phyloP scores from a whole-genome alignment of 2,113 vertebrate species.

The Rhadina sibilatrix region DNA sequence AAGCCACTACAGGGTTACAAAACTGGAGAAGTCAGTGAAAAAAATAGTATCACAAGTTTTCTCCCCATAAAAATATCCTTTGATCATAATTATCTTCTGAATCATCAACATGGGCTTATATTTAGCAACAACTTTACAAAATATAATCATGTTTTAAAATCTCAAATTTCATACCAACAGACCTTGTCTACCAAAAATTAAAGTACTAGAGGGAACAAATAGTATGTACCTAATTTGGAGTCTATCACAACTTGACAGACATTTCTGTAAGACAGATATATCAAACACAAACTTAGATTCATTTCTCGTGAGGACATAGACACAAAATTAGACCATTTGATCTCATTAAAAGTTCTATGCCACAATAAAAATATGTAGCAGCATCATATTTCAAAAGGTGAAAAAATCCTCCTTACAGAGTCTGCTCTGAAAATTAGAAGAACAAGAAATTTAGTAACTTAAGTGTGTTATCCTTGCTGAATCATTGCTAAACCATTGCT shows the following conservation, averaged over 20 bases:
- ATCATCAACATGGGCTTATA: accelerated
- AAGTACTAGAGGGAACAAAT: neutral
- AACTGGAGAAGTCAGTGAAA: neutral
- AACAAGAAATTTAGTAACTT: neutral
- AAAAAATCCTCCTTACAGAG: neutral
- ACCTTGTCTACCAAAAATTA: neutral
- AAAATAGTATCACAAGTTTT: neutral
- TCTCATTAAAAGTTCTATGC: neutral
- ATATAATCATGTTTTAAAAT: neutral
- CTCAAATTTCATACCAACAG: neutral
- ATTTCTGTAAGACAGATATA: neutral
- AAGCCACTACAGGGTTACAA: neutral
- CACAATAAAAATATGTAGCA: neutral
- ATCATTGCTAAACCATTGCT: neutral
- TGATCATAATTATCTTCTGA: neutral
- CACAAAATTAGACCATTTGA: neutral
- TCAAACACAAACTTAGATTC: neutral
- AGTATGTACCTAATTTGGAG: neutral
- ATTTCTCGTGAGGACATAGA: neutral
- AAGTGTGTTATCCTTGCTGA: neutral
- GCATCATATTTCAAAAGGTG: neutral
- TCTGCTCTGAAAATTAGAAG: neutral
- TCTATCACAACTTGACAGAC: neutral
- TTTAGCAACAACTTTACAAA: neutral
- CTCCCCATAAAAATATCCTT: neutral